These are phyloP conservation scores for Drosophila phalerata DNA, from an alignment of 2,888 invertebrate species.

Conservation along the genomic window DNA sequence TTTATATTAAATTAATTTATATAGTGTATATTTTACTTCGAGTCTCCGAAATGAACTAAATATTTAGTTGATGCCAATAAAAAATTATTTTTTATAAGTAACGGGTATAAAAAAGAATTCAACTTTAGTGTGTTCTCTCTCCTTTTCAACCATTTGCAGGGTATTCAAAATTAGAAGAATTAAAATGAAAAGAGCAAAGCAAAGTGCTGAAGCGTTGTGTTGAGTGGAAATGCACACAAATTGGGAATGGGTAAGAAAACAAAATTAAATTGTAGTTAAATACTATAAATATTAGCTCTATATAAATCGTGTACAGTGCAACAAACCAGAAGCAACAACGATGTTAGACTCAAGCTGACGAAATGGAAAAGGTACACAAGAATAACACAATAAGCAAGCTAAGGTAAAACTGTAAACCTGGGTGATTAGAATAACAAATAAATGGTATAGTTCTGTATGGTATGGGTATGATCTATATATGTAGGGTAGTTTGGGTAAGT, in stretches of 20 bases:
- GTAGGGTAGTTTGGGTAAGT: background rate
- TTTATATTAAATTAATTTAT: no score
- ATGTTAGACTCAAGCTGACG: background rate
- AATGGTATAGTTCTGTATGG: background rate
- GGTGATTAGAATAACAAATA: slow-evolving; percentile 1
- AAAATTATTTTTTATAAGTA: no score
- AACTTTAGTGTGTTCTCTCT: background rate
- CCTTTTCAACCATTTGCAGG: background rate
- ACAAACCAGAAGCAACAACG: slow-evolving; percentile 31
- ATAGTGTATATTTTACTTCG: no score
- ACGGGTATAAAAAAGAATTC: no score
- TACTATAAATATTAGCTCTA: slow-evolving; percentile 71
- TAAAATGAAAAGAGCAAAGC: slow-evolving; percentile 26
- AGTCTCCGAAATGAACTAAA: no score
- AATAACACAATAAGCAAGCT: background rate
- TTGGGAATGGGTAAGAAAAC: slow-evolving; percentile 19
- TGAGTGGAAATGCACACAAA: slow-evolving; percentile 47
- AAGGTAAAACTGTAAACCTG: background rate
- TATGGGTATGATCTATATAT: background rate
- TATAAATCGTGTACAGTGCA: slow-evolving; percentile 48
- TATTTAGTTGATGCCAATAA: no score
- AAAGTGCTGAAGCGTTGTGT: slow-evolving; percentile 39
- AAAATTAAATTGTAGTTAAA: slow-evolving; percentile 58
- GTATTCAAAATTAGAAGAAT: slow-evolving; percentile 12
- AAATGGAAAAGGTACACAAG: slow-evolving; percentile 7